Evolutionary conservation across 2,113 vertebrate species (phyloP).

Genomic region (Chloebia gouldiae): DNA sequence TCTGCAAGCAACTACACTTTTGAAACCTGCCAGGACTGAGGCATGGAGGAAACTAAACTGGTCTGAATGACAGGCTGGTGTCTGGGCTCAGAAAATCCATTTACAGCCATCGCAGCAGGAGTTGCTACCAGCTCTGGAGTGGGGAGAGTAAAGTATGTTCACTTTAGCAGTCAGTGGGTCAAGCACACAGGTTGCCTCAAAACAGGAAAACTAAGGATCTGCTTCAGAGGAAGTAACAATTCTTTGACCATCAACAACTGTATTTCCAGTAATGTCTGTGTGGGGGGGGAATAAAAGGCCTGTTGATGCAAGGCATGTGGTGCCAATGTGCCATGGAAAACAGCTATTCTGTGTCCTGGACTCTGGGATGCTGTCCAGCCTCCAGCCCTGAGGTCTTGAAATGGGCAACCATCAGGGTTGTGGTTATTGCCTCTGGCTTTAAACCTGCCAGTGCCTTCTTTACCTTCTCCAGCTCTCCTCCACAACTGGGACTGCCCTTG

Average conservation of each 20-base stretch:
- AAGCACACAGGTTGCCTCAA: neutral
- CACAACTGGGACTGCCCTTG: neutral
- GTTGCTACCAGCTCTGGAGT: neutral
- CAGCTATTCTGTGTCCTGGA: neutral
- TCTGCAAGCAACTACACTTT: neutral
- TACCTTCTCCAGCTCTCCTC: neutral
- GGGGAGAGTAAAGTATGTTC: neutral
- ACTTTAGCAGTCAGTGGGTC: neutral
- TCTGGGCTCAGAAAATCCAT: neutral
- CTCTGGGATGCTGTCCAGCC: neutral
- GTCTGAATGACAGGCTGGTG: neutral
- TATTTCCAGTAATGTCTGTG: neutral
- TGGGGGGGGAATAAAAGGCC: neutral
- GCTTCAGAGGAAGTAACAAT: neutral
- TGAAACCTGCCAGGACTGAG: neutral
- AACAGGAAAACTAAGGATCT: neutral
- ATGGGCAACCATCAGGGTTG: neutral
- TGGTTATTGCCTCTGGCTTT: neutral
- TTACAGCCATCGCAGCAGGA: neutral
- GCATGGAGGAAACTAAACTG: neutral
- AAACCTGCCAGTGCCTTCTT: neutral
- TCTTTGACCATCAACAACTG: neutral
- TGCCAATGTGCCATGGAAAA: fast-evolving
- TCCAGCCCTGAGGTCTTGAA: neutral
- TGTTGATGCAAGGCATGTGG: neutral